Conservation (phyloP, 2,797 vertebrate species). For the Gallinago nigripennis region DNA sequence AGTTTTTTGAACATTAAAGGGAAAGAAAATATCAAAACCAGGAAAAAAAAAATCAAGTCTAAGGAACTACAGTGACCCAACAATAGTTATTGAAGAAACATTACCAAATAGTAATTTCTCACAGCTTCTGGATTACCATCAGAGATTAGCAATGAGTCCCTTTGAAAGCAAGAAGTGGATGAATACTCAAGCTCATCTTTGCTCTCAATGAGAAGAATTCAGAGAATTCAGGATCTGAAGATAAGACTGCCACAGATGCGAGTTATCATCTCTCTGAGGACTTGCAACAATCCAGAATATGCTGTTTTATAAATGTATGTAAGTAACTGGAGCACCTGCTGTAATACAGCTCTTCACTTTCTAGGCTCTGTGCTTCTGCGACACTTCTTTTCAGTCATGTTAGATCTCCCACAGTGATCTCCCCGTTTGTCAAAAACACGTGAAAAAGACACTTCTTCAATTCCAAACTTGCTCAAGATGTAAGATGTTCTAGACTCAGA, state of each 20-base stretch:
- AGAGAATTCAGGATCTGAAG: background rate
- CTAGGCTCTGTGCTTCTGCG: background rate
- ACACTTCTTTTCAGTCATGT: background rate
- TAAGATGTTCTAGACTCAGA: background rate
- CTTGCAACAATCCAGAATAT: background rate
- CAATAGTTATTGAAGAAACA: background rate
- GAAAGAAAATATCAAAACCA: background rate
- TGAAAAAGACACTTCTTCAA: background rate
- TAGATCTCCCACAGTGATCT: background rate
- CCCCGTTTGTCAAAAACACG: background rate
- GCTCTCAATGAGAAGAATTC: background rate
- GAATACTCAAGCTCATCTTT: background rate
- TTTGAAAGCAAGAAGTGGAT: background rate
- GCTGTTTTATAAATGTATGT: background rate
- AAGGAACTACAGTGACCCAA: background rate
- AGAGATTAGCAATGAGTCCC: background rate
- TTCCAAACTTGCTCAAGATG: background rate
- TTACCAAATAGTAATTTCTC: background rate
- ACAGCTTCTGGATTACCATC: background rate
- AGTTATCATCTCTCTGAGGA: background rate
- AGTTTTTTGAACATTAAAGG: background rate
- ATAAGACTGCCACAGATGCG: background rate
- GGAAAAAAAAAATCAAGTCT: background rate
- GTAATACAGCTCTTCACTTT: background rate
- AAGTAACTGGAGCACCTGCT: background rate